phyloP scores from a whole-genome alignment of 2,113 vertebrate genomes.

The Calypte anna region DNA sequence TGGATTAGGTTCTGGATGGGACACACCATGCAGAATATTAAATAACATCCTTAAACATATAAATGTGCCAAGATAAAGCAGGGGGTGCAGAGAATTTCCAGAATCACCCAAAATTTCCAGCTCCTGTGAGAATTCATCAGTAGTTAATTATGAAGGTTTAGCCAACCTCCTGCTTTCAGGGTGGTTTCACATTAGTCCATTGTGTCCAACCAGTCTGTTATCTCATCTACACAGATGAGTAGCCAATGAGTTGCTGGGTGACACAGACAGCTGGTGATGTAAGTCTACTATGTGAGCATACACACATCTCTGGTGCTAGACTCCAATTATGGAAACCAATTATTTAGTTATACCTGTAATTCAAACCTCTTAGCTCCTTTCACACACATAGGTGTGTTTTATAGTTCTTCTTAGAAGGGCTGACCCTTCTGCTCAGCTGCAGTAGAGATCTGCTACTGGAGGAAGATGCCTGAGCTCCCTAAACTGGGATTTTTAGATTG shows the following conservation, averaged over 20 bases:
- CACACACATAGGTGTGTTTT: background rate
- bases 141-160: background rate
- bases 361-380: background rate
- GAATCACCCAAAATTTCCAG: background rate
- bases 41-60: background rate
- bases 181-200: background rate
- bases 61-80: background rate
- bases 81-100: background rate
- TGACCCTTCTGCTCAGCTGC: background rate
- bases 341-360: background rate
- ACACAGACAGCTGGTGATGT: fast-evolving
- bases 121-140: background rate
- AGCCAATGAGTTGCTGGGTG: background rate
- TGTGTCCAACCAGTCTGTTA: background rate
- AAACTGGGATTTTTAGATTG: background rate
- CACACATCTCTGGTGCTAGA: background rate
- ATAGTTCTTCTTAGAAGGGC: background rate
- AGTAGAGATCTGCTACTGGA: background rate
- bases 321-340: background rate
- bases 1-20: background rate
- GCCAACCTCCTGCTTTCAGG: background rate
- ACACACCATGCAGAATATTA: background rate
- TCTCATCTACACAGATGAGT: background rate
- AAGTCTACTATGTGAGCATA: background rate
- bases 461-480: background rate